A percentile compares a stretch with the other conserved stretches of the same genome.
These are phyloP conservation scores for Taxidea taxus DNA, from an alignment of 2,113 vertebrate genomes.

Conservation along the genomic window DNA sequence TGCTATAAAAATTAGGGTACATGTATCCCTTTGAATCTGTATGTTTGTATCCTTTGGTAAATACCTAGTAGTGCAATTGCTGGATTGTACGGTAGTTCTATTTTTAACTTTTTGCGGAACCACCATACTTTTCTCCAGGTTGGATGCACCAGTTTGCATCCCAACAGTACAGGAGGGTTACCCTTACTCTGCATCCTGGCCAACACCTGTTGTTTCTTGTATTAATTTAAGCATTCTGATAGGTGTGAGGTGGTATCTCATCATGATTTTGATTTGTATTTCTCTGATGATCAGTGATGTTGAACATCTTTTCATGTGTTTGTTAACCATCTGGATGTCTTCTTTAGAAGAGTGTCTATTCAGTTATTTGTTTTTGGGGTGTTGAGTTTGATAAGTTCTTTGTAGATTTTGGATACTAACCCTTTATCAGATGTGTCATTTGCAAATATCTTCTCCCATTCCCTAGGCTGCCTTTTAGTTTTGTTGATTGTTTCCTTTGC, in stretches of 20 bases:
- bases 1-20: neutral
- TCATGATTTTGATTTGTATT: neutral
- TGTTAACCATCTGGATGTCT: neutral
- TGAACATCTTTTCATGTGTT: neutral
- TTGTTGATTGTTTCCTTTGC: neutral
- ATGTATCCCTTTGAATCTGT: neutral
- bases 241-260: neutral
- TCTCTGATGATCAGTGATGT: neutral
- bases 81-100: neutral
- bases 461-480: neutral
- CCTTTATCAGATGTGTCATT: neutral
- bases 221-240: neutral
- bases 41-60: neutral
- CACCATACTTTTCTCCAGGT: neutral
- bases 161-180: neutral
- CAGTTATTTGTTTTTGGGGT: neutral
- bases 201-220: neutral
- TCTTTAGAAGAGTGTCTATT: neutral
- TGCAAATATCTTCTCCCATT: neutral
- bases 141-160: neutral
- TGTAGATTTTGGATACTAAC: neutral
- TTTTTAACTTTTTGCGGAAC: neutral
- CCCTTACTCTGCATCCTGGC: neutral
- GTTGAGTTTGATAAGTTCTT: neutral
- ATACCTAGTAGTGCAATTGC: neutral